Percentiles rank a stretch among this genome's conserved stretches.
Evolutionary conservation across 2,888 invertebrate genomes (phyloP).

Genomic region (Cylloceria caligata): DNA sequence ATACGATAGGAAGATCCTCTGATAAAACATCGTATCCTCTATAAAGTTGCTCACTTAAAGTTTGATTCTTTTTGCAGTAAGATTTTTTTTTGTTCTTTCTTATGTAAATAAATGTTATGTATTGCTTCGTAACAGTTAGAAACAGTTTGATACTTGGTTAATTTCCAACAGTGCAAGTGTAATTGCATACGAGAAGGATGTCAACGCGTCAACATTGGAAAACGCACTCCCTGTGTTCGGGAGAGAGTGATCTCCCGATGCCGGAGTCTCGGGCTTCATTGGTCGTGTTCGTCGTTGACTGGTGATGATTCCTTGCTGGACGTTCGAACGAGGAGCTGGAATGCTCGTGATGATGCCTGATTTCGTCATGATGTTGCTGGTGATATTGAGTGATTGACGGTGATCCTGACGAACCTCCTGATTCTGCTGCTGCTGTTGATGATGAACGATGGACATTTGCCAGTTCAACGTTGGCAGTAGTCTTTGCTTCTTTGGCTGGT

Average conservation of each 20-base stretch:
- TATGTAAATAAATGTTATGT: too few species aligned
- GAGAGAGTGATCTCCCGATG: slow-evolving; percentile 68
- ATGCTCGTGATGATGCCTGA: slow-evolving; percentile 55
- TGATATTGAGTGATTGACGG: slow-evolving; percentile 59
- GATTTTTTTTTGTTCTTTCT: too few species aligned
- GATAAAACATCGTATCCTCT: too few species aligned
- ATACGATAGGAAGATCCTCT: too few species aligned
- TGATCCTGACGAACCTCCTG: slow-evolving; percentile 52
- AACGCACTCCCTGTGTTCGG: slow-evolving; percentile 80
- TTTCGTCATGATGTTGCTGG: slow-evolving; percentile 22
- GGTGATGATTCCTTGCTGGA: slow-evolving; percentile 58
- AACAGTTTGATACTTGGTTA: background rate
- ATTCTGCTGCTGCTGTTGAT: slow-evolving; percentile 56
- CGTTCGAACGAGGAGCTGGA: slow-evolving; percentile 55
- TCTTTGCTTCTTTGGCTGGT: slow-evolving; percentile 80
- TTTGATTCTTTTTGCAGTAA: too few species aligned
- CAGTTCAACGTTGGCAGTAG: slow-evolving; percentile 79
- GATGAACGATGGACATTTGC: slow-evolving; percentile 77
- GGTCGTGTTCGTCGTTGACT: slow-evolving; percentile 60
- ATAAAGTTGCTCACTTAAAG: too few species aligned
- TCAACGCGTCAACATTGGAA: slow-evolving; percentile 31
- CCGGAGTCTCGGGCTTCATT: slow-evolving; percentile 68
- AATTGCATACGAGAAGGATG: slow-evolving; percentile 12
- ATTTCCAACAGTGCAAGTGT: slow-evolving; percentile 9
- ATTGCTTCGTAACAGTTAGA: background rate